Percentiles rank a stretch among this genome's conserved stretches.
Conservation (phyloP, 2,797 vertebrate genomes). For the Lophius americanus region DNA sequence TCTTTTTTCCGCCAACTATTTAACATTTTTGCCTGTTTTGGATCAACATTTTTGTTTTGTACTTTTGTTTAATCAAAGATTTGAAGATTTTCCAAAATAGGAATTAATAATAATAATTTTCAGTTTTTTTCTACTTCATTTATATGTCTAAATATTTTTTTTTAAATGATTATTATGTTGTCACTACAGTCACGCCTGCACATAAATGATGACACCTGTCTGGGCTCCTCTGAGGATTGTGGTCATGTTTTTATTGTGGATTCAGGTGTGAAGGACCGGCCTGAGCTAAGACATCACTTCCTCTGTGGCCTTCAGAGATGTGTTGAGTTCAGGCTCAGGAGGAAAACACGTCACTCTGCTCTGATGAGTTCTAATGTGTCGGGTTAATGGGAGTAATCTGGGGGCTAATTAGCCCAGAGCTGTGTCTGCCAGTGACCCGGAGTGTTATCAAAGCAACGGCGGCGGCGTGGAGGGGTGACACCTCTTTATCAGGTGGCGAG, state of each 20-base stretch:
- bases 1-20: too few relatives aligned
- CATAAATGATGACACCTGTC: too few relatives aligned
- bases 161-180: too few relatives aligned
- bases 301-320: constrained; percentile 5
- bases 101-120: too few relatives aligned
- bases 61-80: too few relatives aligned
- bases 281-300: constrained; percentile 37
- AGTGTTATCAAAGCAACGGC: constrained; percentile 73
- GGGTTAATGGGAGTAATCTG: constrained; percentile 86
- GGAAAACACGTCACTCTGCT: constrained; percentile 52
- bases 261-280: too few relatives aligned
- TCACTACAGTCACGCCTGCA: too few relatives aligned
- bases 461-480: constrained; percentile 69
- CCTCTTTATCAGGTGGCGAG: constrained; percentile 73
- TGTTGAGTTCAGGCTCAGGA: constrained; percentile 37
- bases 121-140: too few relatives aligned
- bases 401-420: constrained; percentile 83
- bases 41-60: too few relatives aligned
- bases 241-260: not conserved
- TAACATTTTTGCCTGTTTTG: too few relatives aligned
- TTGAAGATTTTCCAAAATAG: too few relatives aligned
- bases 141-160: too few relatives aligned
- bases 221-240: not conserved
- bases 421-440: constrained; percentile 60
- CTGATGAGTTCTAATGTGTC: constrained; percentile 80